Base-by-base conservation (phyloP, 2,797 vertebrate species). In the Huso huso region DNA sequence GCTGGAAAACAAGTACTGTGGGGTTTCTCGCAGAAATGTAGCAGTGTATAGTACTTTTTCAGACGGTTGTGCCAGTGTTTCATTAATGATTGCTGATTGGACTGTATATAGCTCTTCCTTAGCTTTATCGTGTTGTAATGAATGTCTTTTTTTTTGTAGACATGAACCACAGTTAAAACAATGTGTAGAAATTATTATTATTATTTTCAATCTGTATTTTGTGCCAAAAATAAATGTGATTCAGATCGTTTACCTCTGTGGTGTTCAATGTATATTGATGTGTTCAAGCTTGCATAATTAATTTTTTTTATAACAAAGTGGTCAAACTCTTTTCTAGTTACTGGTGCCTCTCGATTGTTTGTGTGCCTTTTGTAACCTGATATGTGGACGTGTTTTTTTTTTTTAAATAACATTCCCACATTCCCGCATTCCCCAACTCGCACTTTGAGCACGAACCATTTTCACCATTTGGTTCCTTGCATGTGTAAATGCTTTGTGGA, bases 151-250 rank as follows among this genome's bases (percentile, higher is more conserved):
- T 10, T n/a, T 23, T 15, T 67, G 49, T 64, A 73, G 70, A 68
- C 72, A 65, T 74, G 72, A 74, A 62, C 65, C 49, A 73, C 75
- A 76, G 69, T 53, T 59, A 59, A 73, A 71, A 75, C 66, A 60
- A 67, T 78, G n/a, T 12, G 12, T 73, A 63, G 66, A 71, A 69
- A 12, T 7, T 23, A 48, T n/a, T 57, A 15, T 69, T 59, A 84
- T 78, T 80, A 74, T 80, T 70, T 73, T 80, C 74, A 85, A 75
- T 84, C 78, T 84, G 78, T 84, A 84, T 88, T 84, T 87, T 85
- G 79, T 75, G 62, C 61, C 37, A 83, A 78, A 86, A 87, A 86
- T 78, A 50, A 6, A 48, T 49, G 48, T 51, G 50, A 15, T 59
- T 48, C 15, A 51, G 59, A 59, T 23, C 11, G 10, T 58, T 13